Evolutionary conservation across 2,113 vertebrate genomes (phyloP).

Genomic region (Semicossyphus pulcher): DNA sequence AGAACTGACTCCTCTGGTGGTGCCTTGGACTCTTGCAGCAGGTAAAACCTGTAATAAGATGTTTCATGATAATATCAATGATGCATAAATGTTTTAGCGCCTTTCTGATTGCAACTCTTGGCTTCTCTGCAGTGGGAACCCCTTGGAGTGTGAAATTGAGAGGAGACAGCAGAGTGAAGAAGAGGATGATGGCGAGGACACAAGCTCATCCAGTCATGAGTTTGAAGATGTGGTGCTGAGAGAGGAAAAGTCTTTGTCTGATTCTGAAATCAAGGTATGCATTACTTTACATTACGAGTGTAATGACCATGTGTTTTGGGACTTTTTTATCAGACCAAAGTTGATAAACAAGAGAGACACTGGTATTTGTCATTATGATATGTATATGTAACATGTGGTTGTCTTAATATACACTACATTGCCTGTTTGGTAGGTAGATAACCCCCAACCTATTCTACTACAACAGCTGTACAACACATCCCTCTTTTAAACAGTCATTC

Average conservation of each 20-base stretch:
- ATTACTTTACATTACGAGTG: not conserved
- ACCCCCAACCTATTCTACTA: no score
- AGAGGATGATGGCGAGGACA: slow-evolving; percentile 69
- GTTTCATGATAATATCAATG: not conserved
- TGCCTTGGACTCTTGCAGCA: slow-evolving; percentile 51
- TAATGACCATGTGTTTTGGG: not conserved
- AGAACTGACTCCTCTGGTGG: slow-evolving; percentile 45
- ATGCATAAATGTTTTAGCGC: fast-evolving
- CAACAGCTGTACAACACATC: no score
- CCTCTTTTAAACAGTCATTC: no score
- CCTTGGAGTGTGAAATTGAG: slow-evolving; percentile 37
- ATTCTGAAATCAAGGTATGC: slow-evolving; percentile 86
- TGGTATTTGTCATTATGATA: not conserved
- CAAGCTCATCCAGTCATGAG: slow-evolving; percentile 68
- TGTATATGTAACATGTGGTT: no score
- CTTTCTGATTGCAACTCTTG: not conserved
- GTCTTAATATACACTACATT: no score
- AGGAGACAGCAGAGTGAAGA: slow-evolving; percentile 59
- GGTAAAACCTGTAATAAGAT: slow-evolving; percentile 40
- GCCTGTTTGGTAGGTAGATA: no score
- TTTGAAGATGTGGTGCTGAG: slow-evolving; percentile 70
- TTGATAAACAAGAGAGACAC: not conserved
- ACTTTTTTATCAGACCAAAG: not conserved
- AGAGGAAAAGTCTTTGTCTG: slow-evolving; percentile 84
- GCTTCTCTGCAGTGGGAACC: slow-evolving; percentile 37